These are phyloP conservation scores for Drosophila peninsularis DNA, from an alignment of 2,888 invertebrate genomes.

Conservation along the genomic window DNA sequence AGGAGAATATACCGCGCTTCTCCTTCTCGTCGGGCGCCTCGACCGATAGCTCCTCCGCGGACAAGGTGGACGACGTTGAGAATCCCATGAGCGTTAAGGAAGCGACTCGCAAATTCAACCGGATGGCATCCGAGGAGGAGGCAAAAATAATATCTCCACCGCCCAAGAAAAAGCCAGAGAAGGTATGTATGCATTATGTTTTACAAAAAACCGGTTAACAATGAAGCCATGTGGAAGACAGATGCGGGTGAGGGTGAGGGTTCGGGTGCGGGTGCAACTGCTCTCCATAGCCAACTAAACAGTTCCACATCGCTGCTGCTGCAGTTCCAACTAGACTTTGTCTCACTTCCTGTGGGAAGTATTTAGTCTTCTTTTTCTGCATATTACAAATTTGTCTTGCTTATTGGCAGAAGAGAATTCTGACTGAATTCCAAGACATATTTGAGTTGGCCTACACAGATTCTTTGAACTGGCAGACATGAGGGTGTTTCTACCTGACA, in stretches of 20 bases:
- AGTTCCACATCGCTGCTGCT: constrained; percentile 52
- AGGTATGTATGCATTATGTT: constrained; percentile 86
- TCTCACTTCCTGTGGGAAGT: constrained; percentile 54
- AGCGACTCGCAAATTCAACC: constrained; percentile 95
- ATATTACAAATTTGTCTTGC: constrained; percentile 20
- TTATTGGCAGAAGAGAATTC: constrained; percentile 8
- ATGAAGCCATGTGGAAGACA: constrained; percentile 19
- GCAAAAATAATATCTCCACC: constrained; percentile 86
- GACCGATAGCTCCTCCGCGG: constrained; percentile 63
- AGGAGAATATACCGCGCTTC: constrained; percentile 81
- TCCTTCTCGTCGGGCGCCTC: constrained; percentile 80
- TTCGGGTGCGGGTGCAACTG: constrained; percentile 4
- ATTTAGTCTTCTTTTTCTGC: constrained; percentile 4
- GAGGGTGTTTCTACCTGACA: constrained; percentile 8
- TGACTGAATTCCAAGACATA: constrained; percentile 41
- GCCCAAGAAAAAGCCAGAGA: constrained; percentile 86
- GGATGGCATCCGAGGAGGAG: constrained; percentile 93
- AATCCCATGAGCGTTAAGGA: constrained; percentile 95
- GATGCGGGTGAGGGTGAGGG: not conserved
- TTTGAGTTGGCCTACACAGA: constrained; percentile 27
- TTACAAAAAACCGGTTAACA: constrained; percentile 60
- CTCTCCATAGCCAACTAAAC: constrained; percentile 22
- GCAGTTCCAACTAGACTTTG: constrained; percentile 29
- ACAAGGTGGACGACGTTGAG: constrained; percentile 83
- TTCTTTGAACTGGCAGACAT: constrained; percentile 2